These are phyloP conservation scores for Tyto alba DNA, from an alignment of 2,113 vertebrate genomes.

Conservation along the genomic window DNA sequence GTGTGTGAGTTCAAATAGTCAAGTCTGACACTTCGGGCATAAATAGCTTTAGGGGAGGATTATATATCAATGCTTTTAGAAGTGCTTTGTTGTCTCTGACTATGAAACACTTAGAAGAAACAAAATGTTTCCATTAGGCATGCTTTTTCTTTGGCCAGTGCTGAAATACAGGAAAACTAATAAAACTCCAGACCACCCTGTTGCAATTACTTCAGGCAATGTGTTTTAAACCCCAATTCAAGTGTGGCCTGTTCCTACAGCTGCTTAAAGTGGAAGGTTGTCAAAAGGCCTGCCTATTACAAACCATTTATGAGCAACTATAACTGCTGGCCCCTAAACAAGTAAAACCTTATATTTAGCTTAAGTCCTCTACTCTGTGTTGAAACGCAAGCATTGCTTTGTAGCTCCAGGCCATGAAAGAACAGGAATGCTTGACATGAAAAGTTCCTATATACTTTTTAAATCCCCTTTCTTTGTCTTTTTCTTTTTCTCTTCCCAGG, in stretches of 20 bases:
- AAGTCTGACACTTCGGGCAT: neutral
- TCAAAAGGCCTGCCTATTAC: slow-evolving; percentile 29
- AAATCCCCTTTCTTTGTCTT: neutral
- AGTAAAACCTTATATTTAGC: slow-evolving; percentile 50
- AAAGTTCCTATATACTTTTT: slow-evolving; percentile 31
- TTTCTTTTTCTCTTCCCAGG: neutral
- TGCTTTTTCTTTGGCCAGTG: neutral
- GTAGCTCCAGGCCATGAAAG: slow-evolving; percentile 43
- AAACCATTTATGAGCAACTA: slow-evolving; percentile 10
- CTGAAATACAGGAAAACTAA: neutral
- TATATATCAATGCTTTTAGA: neutral
- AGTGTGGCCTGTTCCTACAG: neutral
- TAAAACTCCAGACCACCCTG: neutral
- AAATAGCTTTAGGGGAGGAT: neutral
- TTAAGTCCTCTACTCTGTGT: neutral
- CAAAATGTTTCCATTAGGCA: neutral
- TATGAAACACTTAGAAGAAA: neutral
- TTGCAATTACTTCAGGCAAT: neutral
- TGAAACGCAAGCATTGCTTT: slow-evolving; percentile 28
- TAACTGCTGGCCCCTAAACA: slow-evolving; percentile 25
- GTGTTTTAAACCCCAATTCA: neutral
- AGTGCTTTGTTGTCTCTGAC: neutral
- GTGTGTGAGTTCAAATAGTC: neutral
- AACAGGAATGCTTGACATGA: slow-evolving; percentile 37
- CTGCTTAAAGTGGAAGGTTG: neutral